Evolutionary conservation across 2,888 invertebrate species (phyloP).

Genomic region (Steromphala cineraria): DNA sequence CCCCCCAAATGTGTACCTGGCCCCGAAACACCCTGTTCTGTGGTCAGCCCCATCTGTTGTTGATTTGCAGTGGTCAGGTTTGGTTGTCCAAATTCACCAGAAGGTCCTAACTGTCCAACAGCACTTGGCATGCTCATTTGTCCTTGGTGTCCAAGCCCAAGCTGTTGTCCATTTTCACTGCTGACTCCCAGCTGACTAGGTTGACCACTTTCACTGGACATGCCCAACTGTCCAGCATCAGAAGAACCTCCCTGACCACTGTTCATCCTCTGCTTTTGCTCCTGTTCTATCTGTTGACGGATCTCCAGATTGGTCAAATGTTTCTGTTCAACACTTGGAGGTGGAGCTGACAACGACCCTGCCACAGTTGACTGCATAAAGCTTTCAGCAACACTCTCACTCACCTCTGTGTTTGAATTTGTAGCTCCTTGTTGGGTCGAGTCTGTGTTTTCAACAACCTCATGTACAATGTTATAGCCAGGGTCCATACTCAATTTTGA

Average conservation of each 20-base stretch:
- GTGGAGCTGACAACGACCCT: neutral
- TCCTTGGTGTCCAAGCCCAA: no score
- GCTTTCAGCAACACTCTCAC: neutral
- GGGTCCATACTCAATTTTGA: constrained; percentile 55
- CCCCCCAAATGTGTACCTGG: neutral
- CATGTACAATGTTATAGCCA: constrained; percentile 29
- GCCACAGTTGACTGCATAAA: neutral
- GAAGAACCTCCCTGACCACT: no score
- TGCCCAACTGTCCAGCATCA: no score
- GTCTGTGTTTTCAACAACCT: neutral
- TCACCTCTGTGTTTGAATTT: no score
- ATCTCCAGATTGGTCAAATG: constrained; percentile 34
- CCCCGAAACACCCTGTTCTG: neutral
- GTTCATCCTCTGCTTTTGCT: constrained; percentile 16
- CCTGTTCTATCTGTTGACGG: constrained; percentile 16
- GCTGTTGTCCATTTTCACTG: no score
- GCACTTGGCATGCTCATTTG: no score
- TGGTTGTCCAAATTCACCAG: no score
- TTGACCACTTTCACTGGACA: no score
- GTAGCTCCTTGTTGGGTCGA: neutral
- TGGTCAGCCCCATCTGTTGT: neutral
- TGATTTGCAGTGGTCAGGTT: no score
- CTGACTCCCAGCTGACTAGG: no score
- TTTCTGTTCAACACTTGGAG: constrained; percentile 23
- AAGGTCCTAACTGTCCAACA: no score